phyloP scores from a whole-genome alignment of 2,797 vertebrate genomes.

The Tokudaia tokunoshimensis region DNA sequence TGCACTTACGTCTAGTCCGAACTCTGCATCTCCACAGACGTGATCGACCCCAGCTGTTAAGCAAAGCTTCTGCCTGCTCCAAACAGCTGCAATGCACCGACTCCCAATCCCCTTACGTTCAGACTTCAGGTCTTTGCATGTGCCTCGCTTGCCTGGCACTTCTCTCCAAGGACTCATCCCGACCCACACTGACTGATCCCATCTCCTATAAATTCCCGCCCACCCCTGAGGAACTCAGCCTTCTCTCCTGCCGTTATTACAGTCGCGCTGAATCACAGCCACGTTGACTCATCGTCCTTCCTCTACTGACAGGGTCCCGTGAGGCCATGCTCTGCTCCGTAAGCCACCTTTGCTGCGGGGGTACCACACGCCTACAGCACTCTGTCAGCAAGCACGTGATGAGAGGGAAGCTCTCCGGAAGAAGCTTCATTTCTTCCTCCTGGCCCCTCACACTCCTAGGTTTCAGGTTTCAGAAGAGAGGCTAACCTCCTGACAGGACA shows the following conservation, averaged over 20 bases:
- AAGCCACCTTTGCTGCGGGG: neutral
- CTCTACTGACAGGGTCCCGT: neutral
- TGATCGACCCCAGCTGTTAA: neutral
- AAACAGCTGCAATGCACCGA: neutral
- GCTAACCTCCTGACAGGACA: neutral
- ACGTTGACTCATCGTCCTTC: neutral
- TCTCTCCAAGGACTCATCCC: neutral
- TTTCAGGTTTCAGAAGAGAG: slow-evolving; percentile 38
- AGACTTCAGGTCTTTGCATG: neutral
- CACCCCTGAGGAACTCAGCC: neutral
- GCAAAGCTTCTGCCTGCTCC: neutral
- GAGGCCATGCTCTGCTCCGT: neutral
- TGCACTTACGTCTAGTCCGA: neutral
- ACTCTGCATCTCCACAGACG: neutral
- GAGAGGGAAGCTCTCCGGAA: neutral
- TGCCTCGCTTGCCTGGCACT: neutral
- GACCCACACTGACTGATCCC: neutral
- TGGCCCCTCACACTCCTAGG: neutral
- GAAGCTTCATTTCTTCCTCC: slow-evolving; percentile 57
- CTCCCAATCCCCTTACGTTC: neutral
- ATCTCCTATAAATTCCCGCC: neutral
- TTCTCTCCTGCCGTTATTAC: neutral
- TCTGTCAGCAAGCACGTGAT: neutral
- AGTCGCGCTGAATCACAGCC: neutral
- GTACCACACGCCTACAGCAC: neutral